Evolutionary conservation across 2,113 vertebrate genomes (phyloP).

Genomic region (Channa maculata): DNA sequence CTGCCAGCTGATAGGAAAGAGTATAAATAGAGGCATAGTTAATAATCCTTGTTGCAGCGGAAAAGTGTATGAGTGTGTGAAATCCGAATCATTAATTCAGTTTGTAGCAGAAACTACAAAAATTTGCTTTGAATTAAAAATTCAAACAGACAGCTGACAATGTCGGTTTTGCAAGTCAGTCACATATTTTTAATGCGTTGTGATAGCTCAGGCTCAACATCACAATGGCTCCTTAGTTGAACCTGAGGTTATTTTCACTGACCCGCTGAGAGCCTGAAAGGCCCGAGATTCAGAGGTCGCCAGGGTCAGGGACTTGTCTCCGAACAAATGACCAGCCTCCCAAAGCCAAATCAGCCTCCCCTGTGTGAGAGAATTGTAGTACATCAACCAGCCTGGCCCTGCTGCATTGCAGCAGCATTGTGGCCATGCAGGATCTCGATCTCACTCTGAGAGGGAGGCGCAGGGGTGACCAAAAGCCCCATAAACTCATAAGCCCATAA

Average conservation of each 20-base stretch:
- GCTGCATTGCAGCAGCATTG: slow-evolving; percentile 23
- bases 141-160: too few species aligned
- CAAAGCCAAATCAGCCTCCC: slow-evolving; percentile 53
- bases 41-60: too few species aligned
- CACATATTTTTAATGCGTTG: slow-evolving; percentile 32
- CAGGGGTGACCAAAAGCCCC: slow-evolving; percentile 33
- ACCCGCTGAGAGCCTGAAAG: slow-evolving; percentile 64
- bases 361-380: slow-evolving; percentile 18
- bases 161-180: background rate
- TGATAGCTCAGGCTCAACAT: slow-evolving; percentile 49
- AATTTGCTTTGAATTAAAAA: too few species aligned
- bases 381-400: background rate
- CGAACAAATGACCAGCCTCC: slow-evolving; percentile 33
- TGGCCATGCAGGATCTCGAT: slow-evolving; percentile 1
- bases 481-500: slow-evolving; percentile 71
- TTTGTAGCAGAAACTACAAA: too few species aligned
- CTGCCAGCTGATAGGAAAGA: background rate
- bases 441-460: slow-evolving; percentile 21
- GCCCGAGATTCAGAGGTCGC: slow-evolving; percentile 58
- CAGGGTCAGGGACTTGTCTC: slow-evolving; percentile 55
- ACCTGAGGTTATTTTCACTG: slow-evolving; percentile 59
- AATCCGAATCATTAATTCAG: too few species aligned
- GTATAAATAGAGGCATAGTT: background rate
- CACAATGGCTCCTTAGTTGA: slow-evolving; percentile 42
- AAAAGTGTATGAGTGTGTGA: too few species aligned